A percentile compares a stretch with the other conserved stretches of the same genome.
phyloP scores from a whole-genome alignment of 2,797 vertebrate genomes.

The Cossypha dichroa region DNA sequence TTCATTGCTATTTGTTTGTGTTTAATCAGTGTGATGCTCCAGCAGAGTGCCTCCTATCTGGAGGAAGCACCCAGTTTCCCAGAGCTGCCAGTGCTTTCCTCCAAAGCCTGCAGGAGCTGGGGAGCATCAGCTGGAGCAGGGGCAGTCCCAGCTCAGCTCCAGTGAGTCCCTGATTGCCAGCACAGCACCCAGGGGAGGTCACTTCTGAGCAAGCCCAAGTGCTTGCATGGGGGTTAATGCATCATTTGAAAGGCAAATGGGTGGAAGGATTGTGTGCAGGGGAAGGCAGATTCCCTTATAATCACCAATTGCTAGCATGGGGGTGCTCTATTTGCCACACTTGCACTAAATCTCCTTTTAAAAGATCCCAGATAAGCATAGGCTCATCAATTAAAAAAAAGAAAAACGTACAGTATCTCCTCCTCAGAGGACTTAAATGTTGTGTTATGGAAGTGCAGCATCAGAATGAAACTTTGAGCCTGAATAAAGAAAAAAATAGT shows the following conservation, averaged over 20 bases:
- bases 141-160: not conserved
- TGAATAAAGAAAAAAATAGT: not conserved
- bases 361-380: not conserved
- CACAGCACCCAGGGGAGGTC: not conserved
- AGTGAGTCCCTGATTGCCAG: not conserved
- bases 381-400: not conserved
- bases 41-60: not conserved
- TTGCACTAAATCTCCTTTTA: not conserved
- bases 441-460: not conserved
- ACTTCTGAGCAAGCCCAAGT: not conserved
- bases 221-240: not conserved
- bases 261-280: not conserved
- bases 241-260: conserved; percentile 35
- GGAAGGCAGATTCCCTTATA: not conserved
- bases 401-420: not conserved
- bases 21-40: not conserved
- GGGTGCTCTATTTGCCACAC: not conserved
- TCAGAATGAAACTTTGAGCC: not conserved
- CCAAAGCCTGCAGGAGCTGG: not conserved
- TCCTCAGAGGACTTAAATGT: not conserved
- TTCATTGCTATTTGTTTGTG: not conserved
- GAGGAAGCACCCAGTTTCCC: not conserved
- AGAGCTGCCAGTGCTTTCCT: not conserved
- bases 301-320: not conserved
- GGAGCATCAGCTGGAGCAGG: not conserved